Conservation (phyloP, 2,888 invertebrate species). For the Drosophila conformis region DNA sequence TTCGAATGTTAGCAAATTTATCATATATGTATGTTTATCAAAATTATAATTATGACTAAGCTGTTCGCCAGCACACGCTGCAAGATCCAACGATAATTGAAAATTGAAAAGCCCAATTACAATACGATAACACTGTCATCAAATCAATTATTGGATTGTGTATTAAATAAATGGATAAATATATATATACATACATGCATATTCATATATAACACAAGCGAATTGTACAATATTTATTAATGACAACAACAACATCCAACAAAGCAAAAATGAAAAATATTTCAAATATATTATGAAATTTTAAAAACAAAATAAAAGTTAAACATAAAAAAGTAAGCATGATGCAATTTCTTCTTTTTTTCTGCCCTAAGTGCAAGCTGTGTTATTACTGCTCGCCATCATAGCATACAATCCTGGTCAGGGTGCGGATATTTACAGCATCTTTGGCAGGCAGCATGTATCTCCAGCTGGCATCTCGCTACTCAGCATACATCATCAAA, state of each 20-base stretch:
- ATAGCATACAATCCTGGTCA: neutral
- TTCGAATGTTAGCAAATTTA: constrained; percentile 48
- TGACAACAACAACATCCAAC: constrained; percentile 31
- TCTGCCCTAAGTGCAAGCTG: neutral
- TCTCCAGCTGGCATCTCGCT: neutral
- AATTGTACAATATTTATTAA: constrained; percentile 69
- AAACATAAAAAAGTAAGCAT: constrained; percentile 20
- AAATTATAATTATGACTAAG: constrained; percentile 16
- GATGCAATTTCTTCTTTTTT: neutral
- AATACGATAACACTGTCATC: constrained; percentile 15
- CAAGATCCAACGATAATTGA: constrained; percentile 30
- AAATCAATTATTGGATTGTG: constrained; percentile 22
- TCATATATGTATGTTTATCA: constrained; percentile 19
- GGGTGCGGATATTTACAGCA: neutral
- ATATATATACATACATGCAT: constrained; percentile 32
- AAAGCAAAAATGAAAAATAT: constrained; percentile 39
- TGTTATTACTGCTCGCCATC: neutral
- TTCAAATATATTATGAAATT: constrained; percentile 58
- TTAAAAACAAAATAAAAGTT: constrained; percentile 41
- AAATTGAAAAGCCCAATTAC: constrained; percentile 2
- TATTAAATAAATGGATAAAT: constrained; percentile 11
- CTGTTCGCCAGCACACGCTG: constrained; percentile 44
- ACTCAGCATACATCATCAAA: neutral
- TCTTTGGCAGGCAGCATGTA: neutral
- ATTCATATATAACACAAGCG: constrained; percentile 40